These are phyloP conservation scores for Cephus rjabovi DNA, from an alignment of 2,888 invertebrate genomes.

Conservation along the genomic window DNA sequence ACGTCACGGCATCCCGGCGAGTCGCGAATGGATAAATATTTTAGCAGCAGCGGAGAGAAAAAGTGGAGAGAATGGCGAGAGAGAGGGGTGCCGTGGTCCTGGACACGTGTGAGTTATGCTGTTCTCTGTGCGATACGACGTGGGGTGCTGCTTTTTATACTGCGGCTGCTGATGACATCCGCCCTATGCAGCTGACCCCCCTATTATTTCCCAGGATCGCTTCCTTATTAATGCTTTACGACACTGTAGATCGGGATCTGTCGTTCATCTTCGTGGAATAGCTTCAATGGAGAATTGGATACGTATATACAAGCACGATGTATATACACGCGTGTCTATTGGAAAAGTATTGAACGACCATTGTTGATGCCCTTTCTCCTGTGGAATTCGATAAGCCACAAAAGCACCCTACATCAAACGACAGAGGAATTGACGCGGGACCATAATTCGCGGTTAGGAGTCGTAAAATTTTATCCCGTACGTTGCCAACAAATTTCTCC, in stretches of 20 bases:
- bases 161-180: constrained; percentile 52
- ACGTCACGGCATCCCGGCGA: neutral
- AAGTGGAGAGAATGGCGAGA: neutral
- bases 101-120: constrained; percentile 31
- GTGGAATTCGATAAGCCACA: neutral
- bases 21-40: constrained; percentile 6
- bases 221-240: constrained; percentile 27
- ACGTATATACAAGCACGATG: neutral
- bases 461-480: neutral
- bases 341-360: neutral
- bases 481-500: neutral
- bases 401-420: neutral
- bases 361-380: neutral
- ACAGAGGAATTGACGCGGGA: neutral
- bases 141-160: constrained; percentile 35
- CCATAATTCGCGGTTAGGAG: neutral
- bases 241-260: neutral
- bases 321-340: neutral
- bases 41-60: neutral
- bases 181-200: constrained; percentile 50
- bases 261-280: neutral
- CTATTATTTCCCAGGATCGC: constrained; percentile 45
- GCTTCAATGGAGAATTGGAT: neutral
- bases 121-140: constrained; percentile 10
- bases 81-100: constrained; percentile 14